Base-by-base conservation (phyloP, 2,888 invertebrate species). In the Tipula confusa region DNA sequence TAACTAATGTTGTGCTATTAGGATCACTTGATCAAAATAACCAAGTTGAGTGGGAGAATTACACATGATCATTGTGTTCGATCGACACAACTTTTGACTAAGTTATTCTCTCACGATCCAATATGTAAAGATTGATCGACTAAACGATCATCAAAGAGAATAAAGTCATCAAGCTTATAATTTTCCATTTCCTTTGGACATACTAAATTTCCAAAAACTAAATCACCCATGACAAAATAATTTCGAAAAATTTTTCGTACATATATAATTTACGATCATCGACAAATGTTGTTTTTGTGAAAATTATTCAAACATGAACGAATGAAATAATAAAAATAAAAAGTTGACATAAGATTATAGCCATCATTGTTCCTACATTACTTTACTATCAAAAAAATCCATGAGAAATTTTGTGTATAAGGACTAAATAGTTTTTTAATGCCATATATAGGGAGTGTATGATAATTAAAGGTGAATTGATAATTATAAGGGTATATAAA, bases 401-500 rank as follows among this genome's bases (percentile, higher is more conserved):
- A 64, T 64, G 64, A 64, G 64, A 64, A 43, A 64, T 24, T 64
- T 64, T 64, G 24, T 64, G 24, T 64, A 24, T 24, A 64, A 18
- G 64, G 24, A 64, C 64, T 9, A 64, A 64, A 64, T 64, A 64
- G 64, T 24, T 64, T 64, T 64, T 64, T 64, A 64, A 64, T 64
- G 64, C 64, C 64, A 24, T 64, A 64, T 64, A 64, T 64, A 64
- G 64, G 64, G 64, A 64, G 64, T 64, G 64, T 64, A 64, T 64
- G 64, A 64, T 64, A 64, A 64, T 64, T 64, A 64, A 64, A 64
- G 64, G 64, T 64, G 64, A 64, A 64, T 64, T 64, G 24, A 64
- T 64, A 64, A 64, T 64, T 64, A 64, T 64, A 64, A 64, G 64
- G 64, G 64, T 64, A 64, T 64, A 64, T 64, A 64, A 64, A 48